phyloP scores from a whole-genome alignment of 2,888 invertebrate genomes.

The Pseudococcus viburni region DNA sequence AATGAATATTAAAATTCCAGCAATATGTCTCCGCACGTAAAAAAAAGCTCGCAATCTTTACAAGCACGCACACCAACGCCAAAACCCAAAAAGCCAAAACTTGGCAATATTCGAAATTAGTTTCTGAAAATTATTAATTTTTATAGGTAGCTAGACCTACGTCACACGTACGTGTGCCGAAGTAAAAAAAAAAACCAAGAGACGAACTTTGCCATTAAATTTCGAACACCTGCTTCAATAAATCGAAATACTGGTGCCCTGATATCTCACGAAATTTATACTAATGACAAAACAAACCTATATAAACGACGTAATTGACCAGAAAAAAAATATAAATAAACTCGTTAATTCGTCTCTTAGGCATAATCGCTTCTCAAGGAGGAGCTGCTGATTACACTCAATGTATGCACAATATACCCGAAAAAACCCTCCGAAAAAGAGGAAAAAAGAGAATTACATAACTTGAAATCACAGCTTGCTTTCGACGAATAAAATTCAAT shows the following conservation, averaged over 20 bases:
- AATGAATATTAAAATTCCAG: slow-evolving; percentile 5
- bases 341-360: neutral
- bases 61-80: neutral
- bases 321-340: neutral
- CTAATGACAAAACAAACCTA: slow-evolving; percentile 17
- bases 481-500: slow-evolving; percentile 30
- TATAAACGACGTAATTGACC: slow-evolving; percentile 26
- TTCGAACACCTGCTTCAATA: slow-evolving; percentile 31
- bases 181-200: neutral
- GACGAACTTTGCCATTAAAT: neutral
- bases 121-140: slow-evolving; percentile 36
- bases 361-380: neutral
- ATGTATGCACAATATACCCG: neutral
- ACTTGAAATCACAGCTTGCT: slow-evolving; percentile 36
- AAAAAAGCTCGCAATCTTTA: neutral
- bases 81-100: neutral
- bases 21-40: neutral
- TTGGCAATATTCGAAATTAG: neutral
- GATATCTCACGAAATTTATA: slow-evolving; percentile 11
- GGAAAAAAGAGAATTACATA: neutral
- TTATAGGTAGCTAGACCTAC: neutral
- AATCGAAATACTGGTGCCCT: slow-evolving; percentile 45
- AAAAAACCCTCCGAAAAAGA: neutral
- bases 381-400: neutral
- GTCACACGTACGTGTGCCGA: neutral